These are phyloP conservation scores for Strix uralensis DNA, from an alignment of 2,113 vertebrate species.

Conservation along the genomic window DNA sequence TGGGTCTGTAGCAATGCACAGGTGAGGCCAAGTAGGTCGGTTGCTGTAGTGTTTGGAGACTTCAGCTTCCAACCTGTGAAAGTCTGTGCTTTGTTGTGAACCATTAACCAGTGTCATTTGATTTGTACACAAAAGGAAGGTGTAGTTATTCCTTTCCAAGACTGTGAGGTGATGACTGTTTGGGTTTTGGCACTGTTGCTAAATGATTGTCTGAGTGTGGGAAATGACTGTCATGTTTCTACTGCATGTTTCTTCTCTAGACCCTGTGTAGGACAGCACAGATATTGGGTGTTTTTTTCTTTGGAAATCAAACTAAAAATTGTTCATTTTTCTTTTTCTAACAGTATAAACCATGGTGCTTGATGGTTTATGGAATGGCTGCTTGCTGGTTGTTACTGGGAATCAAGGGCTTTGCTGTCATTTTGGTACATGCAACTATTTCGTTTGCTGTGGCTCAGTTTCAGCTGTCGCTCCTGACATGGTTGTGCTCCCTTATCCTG, in stretches of 20 bases:
- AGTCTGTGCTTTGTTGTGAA: not conserved
- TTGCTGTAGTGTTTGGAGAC: not conserved
- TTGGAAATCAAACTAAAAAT: not conserved
- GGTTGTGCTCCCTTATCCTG: constrained; percentile 84
- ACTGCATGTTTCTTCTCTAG: not conserved
- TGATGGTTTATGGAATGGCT: constrained; percentile 83
- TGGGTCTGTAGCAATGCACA: not conserved
- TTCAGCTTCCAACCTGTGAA: not conserved
- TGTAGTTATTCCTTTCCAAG: not conserved
- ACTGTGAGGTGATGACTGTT: not conserved
- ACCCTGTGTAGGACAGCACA: not conserved
- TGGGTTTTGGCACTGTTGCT: not conserved
- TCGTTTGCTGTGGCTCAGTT: constrained; percentile 87
- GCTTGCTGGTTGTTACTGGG: constrained; percentile 86
- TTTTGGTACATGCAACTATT: constrained; percentile 82
- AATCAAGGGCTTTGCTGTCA: constrained; percentile 77
- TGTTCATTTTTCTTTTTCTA: not conserved
- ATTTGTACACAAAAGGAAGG: not conserved
- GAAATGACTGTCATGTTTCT: not conserved
- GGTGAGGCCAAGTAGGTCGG: not conserved
- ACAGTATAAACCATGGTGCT: constrained; percentile 82
- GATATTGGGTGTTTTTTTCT: not conserved
- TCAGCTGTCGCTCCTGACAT: constrained; percentile 76
- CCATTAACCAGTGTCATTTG: not conserved
- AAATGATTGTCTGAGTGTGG: not conserved